Base-by-base conservation (phyloP, 2,113 vertebrate species). In the Syrrhaptes paradoxus region DNA sequence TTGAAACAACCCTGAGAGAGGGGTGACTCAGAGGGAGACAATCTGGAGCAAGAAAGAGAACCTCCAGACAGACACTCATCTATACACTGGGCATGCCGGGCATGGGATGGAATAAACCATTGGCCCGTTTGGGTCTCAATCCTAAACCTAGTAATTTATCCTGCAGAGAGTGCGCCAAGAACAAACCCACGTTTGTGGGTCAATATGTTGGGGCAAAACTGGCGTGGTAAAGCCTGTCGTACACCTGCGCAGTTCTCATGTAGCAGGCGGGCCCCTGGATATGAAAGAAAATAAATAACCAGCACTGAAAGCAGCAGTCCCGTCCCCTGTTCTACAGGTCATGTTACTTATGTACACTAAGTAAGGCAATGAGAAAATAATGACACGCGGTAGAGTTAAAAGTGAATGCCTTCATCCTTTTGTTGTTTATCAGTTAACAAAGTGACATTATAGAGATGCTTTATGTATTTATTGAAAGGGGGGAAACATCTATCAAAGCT, bases 361-460 rank as follows among this genome's bases (percentile, higher is more conserved):
- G 22, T 65, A 76, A 93, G 68, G 83, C 88, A 85, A 91, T 52
- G 92, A 87, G 92, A 74, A 92, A 88, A 87, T 95, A 96, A 95
- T 84, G 93, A 46, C 89, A 72, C 11, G 52, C 79, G 57, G 62
- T 58, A 32, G 54, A 95, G 89, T 93, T 91, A 89, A 95, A 96
- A 97, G 93, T 91, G 81, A 93, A 85, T 77, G 81, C 63, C 76
- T 96, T 93, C 89, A 72, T 85, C 90, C 90, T 95, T 94, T 94
- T 91, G 90, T 95, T 97, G 91, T 94, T 88, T 91, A 87, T 94
- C 86, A 96, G 92, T 96, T 95, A 94, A 87, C 94, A 84, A 95
- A 95, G 93, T 79, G 87, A 83, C 94, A 90, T 95, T 92, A 85
- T 83, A 96, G 96, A 89, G 81, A 93, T 95, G 96, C 72, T 90